Percentiles rank a stretch among this genome's conserved stretches.
phyloP scores from a whole-genome alignment of 2,888 invertebrate genomes.

The Halocaridina rubra region DNA sequence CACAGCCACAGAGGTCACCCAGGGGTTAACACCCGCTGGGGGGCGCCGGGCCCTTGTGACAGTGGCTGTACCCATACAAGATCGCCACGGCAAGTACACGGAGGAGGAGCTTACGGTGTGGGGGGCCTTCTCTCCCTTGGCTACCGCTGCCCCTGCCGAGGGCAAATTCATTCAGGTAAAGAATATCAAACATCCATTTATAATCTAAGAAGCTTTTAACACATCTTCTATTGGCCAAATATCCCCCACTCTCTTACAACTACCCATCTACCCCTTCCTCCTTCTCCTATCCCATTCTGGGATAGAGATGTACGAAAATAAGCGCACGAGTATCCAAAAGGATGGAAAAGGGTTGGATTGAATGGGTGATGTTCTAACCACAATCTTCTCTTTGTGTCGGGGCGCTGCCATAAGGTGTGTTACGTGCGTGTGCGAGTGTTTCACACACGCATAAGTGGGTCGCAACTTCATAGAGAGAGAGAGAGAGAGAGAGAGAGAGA shows the following conservation, averaged over 20 bases:
- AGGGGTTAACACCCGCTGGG: conserved; percentile 18
- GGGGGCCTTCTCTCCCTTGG: conserved; percentile 55
- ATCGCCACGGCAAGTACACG: conserved; percentile 50
- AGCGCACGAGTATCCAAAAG: too few relatives aligned
- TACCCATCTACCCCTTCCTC: background rate
- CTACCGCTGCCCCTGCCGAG: conserved; percentile 49
- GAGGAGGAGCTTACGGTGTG: conserved; percentile 37
- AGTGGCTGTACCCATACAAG: conserved; percentile 34
- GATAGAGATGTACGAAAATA: too few relatives aligned
- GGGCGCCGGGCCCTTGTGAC: conserved; percentile 53
- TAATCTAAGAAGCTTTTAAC: background rate
- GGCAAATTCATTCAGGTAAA: conserved; percentile 58
- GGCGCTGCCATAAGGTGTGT: background rate
- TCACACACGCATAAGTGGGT: background rate
- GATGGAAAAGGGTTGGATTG: background rate
- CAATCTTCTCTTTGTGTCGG: background rate
- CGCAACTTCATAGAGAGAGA: background rate
- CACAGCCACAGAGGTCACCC: conserved; percentile 23
- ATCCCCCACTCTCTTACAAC: background rate
- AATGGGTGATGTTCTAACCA: background rate
- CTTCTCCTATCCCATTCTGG: background rate
- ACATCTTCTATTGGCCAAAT: background rate
- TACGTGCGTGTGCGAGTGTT: background rate
- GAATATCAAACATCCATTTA: background rate
- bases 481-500: background rate